phyloP scores from a whole-genome alignment of 2,888 invertebrate genomes.

The Schizotus pectinicornis region DNA sequence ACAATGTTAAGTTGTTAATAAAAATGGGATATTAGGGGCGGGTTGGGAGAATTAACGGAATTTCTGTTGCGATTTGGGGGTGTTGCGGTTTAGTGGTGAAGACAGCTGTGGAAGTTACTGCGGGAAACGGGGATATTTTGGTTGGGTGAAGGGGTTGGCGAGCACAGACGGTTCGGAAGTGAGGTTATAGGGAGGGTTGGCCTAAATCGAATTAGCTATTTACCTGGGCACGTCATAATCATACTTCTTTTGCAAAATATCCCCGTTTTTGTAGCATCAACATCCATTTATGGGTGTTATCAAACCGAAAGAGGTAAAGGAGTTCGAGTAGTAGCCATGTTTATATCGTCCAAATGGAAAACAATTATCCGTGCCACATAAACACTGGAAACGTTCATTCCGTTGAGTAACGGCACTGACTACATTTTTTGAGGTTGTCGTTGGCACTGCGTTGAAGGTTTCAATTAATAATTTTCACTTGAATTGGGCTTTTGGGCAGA shows the following conservation, averaged over 20 bases:
- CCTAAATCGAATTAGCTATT: conserved; percentile 27
- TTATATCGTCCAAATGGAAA: conserved; percentile 50
- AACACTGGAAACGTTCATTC: conserved; percentile 26
- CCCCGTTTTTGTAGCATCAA: conserved; percentile 31
- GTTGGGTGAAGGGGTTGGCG: conserved; percentile 15
- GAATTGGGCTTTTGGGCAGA: conserved; percentile 9
- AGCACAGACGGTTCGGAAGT: conserved; percentile 18
- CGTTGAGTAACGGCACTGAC: conserved; percentile 11
- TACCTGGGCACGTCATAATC: conserved; percentile 56
- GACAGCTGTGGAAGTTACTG: conserved; percentile 1
- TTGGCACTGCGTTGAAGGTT: neutral
- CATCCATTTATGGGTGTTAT: conserved; percentile 36
- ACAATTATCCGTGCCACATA: conserved; percentile 42
- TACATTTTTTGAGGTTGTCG: conserved; percentile 11
- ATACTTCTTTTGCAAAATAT: conserved; percentile 41
- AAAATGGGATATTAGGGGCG: neutral
- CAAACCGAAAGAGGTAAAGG: conserved; percentile 35
- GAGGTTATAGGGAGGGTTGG: conserved; percentile 28
- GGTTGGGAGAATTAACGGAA: too few relatives aligned
- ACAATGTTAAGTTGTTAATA: neutral
- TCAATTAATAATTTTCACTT: conserved; percentile 3
- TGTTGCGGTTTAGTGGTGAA: conserved; percentile 9
- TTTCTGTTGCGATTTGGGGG: too few relatives aligned
- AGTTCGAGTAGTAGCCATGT: conserved; percentile 55
- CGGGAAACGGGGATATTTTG: neutral